A percentile compares a stretch with the other conserved stretches of the same genome.
Conservation (phyloP, 2,797 vertebrate genomes). For the Schizopygopsis pylzovi region DNA sequence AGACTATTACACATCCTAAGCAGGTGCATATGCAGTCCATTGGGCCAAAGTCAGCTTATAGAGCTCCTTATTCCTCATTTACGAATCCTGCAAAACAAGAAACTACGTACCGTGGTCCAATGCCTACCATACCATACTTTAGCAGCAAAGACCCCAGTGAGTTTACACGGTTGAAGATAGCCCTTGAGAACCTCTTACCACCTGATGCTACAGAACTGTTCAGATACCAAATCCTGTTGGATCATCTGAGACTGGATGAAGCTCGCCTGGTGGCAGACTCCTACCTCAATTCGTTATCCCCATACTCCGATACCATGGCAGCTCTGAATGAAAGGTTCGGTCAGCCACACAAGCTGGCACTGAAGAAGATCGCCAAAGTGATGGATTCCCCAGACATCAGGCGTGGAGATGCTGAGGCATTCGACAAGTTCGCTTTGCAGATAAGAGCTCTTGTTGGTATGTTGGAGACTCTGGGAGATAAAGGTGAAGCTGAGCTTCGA, state of each 20-base stretch:
- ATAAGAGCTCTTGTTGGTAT: constrained; percentile 24
- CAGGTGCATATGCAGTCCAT: background rate
- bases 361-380: constrained; percentile 27
- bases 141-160: background rate
- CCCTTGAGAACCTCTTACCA: constrained; percentile 14
- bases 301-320: background rate
- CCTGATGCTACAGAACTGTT: constrained; percentile 6
- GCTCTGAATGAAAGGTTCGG: background rate
- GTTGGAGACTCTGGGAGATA: constrained; percentile 6
- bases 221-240: constrained; percentile 6
- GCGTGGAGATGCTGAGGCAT: constrained; percentile 12
- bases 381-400: constrained; percentile 18
- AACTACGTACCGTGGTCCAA: background rate
- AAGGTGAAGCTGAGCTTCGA: constrained; percentile 15
- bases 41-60: background rate
- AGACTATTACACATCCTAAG: background rate
- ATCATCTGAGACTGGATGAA: constrained; percentile 11
- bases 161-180: background rate
- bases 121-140: background rate
- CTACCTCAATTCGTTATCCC: background rate
- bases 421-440: constrained; percentile 3
- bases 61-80: background rate
- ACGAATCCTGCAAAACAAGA: background rate
- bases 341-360: constrained; percentile 13
- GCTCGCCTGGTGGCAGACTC: background rate